A percentile compares a stretch with the other conserved stretches of the same genome.
Conservation (phyloP, 1,140 invertebrate genomes). For the Ericerus pela region DNA sequence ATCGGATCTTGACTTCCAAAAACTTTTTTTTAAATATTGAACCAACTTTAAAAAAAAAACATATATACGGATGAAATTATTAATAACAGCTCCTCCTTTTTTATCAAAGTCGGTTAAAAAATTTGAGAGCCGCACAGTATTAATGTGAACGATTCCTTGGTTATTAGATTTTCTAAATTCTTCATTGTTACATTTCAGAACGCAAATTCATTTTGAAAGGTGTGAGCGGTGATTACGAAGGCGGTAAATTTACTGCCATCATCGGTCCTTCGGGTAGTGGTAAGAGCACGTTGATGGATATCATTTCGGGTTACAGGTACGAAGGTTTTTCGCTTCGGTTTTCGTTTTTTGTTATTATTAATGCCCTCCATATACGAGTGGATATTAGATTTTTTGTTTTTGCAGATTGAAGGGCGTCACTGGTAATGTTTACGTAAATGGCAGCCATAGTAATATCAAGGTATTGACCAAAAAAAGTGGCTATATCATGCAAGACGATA, state of each 20-base stretch:
- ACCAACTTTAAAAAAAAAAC: too few species aligned
- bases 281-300: conserved; percentile 83
- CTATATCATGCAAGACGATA: conserved; percentile 82
- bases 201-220: conserved; percentile 68
- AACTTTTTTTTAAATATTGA: too few species aligned
- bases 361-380: too few species aligned
- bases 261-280: conserved; percentile 90
- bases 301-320: conserved; percentile 78
- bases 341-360: too few species aligned
- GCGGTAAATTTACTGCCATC: conserved; percentile 71
- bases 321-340: too few species aligned
- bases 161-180: neutral
- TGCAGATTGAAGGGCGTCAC: conserved; percentile 7
- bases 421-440: conserved; percentile 14
- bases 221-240: conserved; percentile 65
- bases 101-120: too few species aligned
- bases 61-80: too few species aligned
- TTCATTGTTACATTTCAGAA: conserved; percentile 30
- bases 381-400: neutral
- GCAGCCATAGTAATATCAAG: conserved; percentile 17
- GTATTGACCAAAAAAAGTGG: conserved; percentile 54
- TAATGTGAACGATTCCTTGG: too few species aligned
- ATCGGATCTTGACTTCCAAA: too few species aligned
- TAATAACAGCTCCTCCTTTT: too few species aligned
- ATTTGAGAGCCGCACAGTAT: too few species aligned